Base-by-base conservation (phyloP, 2,888 invertebrate genomes). In the Xiphydria camelus region DNA sequence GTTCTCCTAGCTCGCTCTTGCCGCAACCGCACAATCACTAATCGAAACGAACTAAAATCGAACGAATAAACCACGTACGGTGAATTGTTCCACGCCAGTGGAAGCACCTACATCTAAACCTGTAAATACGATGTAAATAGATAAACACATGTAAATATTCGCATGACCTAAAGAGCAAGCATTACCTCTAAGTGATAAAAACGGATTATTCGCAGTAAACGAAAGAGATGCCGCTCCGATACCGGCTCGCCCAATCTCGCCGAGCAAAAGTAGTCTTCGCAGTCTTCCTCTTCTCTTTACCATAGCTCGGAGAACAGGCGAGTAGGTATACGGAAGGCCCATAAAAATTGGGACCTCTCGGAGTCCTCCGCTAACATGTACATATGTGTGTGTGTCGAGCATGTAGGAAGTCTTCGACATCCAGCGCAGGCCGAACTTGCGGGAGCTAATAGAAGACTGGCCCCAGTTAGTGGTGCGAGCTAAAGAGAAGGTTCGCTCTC, bases 361-460 rank as follows among this genome's bases (percentile, higher is more conserved):
- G 7, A 5, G 45, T 32, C 39, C 45, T 40, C 29, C 10, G n/a
- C 29, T 40, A 45, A 39, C 45, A 40, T 45, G 45, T 45, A n/a
- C n/a, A n/a, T 40, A 33, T 40, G 40, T 41, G 40, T 42, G 42
- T 45, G 26, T 62, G 55, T 64, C 61, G 60, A 77, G 77, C 78
- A 81, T 82, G 77, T 83, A 85, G 85, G 84, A 81, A 73, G 78
- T 85, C 76, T 84, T 82, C 82, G 80, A 82, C 72, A 84, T 83
- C 77, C 80, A 80, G 78, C 82, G 85, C 79, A 82, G 84, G 66
- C 82, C 83, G 79, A 83, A 84, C 78, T 80, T 86, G 61, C 80
- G 80, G 73, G 85, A 86, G 79, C 77, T 88, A 74, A 85, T 89
- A 77, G 85, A 85, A 68, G 89, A 89, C 80, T 89, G 88, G 88